Base-by-base conservation (phyloP, 2,113 vertebrate genomes). In the Electrona antarctica region DNA sequence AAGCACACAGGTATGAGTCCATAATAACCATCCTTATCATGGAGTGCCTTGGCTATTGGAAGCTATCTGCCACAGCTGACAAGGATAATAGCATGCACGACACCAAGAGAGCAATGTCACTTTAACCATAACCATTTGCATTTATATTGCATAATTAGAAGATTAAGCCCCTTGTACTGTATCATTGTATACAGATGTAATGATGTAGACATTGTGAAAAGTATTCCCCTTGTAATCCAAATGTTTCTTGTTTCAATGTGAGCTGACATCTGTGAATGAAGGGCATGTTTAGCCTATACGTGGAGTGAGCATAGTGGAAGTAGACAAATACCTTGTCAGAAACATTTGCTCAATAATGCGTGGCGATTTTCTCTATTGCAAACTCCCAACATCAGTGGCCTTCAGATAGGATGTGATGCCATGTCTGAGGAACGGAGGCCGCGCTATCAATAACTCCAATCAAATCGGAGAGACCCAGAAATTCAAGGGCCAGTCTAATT, bases 391-490 rank as follows among this genome's bases (percentile, higher is more conserved):
- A 29, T 13, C 58, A 74, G 57, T 60, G 75, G 68, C 69, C 78
- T 85, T 76, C 74, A 79, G 88, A 92, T 90, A 85, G 93, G 91
- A 93, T 87, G 80, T 89, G 81, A 81, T 88, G 90, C 90, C 90
- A 87, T 86, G 85, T 69, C 84, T 89, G 76, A 82, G 91, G 92
- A 91, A 87, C 85, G 80, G 82, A 92, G 84, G 76, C 74, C 76
- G 48, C 69, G 88, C 76, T 76, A 72, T 81, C 87, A 87, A 88
- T 82, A 60, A 87, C 87, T 89, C 80, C 93, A 93, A 95, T 95
- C 89, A 92, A 94, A 94, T 92, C 88, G 86, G 83, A 84, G 83
- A 84, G 87, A 92, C 79, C 90, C 86, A 88, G 89, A 87, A 92
- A 75, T 89, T 91, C 83, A 77, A 83, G 82, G 87, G 78, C 76